Conservation (phyloP, 2,888 invertebrate species). For the Drepana falcataria region DNA sequence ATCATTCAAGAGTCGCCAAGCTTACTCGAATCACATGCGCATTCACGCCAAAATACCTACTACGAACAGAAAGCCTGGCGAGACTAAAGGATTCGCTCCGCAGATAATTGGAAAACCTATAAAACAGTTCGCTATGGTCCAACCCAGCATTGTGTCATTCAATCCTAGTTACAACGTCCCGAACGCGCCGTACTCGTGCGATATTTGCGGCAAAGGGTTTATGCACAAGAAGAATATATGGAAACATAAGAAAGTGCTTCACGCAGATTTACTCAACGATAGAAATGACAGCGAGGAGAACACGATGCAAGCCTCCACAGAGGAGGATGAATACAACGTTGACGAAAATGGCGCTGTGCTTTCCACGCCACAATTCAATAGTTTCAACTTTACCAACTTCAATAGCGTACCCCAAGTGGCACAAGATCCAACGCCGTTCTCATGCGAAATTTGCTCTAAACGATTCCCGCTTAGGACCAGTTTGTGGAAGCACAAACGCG, state of each 20-base stretch:
- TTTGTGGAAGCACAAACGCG: slow-evolving; percentile 73
- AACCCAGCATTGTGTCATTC: slow-evolving; percentile 52
- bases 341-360: slow-evolving; percentile 66
- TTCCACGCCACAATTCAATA: slow-evolving; percentile 72
- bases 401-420: slow-evolving; percentile 43
- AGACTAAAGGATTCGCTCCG: slow-evolving; percentile 56
- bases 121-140: slow-evolving; percentile 53
- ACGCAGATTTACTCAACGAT: slow-evolving; percentile 65
- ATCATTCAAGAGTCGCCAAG: slow-evolving; percentile 78
- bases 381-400: slow-evolving; percentile 65
- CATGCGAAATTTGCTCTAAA: slow-evolving; percentile 70
- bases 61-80: slow-evolving; percentile 64
- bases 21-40: slow-evolving; percentile 76
- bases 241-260: slow-evolving; percentile 76
- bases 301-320: slow-evolving; percentile 72
- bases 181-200: slow-evolving; percentile 78
- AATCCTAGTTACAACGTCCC: slow-evolving; percentile 65
- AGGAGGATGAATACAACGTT: slow-evolving; percentile 67
- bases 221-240: slow-evolving; percentile 77
- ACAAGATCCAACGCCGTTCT: slow-evolving; percentile 50
- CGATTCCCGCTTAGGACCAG: slow-evolving; percentile 67
- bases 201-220: slow-evolving; percentile 81
- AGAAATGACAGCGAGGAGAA: slow-evolving; percentile 72
- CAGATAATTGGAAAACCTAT: slow-evolving; percentile 68
- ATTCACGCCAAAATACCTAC: slow-evolving; percentile 75